Base-by-base conservation (phyloP, 1,140 invertebrate species). In the Dryas iulia region DNA sequence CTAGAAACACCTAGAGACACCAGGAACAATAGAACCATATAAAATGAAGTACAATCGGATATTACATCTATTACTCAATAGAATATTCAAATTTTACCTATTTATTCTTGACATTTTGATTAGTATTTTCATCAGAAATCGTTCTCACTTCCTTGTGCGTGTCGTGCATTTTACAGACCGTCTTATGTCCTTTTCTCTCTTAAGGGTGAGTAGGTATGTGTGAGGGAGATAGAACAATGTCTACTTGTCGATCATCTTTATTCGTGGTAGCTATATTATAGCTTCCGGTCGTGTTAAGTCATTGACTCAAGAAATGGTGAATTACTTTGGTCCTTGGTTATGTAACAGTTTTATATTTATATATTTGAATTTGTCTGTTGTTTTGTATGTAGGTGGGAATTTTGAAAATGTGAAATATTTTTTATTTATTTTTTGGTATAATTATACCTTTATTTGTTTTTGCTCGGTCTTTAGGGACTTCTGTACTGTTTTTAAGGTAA, bases 221-320 rank as follows among this genome's bases (percentile, higher is more conserved):
- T 53, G 71, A 78, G 70, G 69, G 79, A 68, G 82, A 83, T 25
- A 57, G 53, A 54, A 47, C 62, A 65, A 73, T 69, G 83, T 86
- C 79, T 84, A 79, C 81, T 83, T 81, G 82, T 81, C 86, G 86
- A 90, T 90, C 87, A 90, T 90, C 87, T 88, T 87, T 87, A 90
- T 89, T 90, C 86, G 83, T 85, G 80, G 76, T 87, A 79, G 81
- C 79, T 81, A 79, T 87, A 86, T 87, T 75, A 80, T 73, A 65
- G 78, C 82, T 90, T 90, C 87, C 87, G 87, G 80, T 82, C 64
- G 71, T 71, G 72, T 81, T 77, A 79, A 86, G 86, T 90, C 85
- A 82, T 80, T 86, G 87, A 87, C 86, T 87, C 77, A 81, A 77
- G 70, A 70, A 69, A 74, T 62, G 58, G 52, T 62, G 54, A 62